Evolutionary conservation across 2,888 invertebrate species (phyloP).

Genomic region (Campaea margaritaria): DNA sequence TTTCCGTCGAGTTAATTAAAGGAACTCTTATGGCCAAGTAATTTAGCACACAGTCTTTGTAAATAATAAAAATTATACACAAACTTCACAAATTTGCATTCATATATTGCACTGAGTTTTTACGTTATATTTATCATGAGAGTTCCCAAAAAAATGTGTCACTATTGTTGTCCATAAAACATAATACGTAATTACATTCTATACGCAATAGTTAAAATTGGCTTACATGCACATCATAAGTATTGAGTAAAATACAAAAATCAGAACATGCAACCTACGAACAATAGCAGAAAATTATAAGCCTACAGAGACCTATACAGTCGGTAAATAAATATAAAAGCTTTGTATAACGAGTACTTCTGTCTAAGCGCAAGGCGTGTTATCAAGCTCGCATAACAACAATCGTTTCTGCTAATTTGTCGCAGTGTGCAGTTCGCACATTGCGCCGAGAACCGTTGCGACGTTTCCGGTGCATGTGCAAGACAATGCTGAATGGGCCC

Average conservation of each 20-base stretch:
- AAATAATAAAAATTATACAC: no score
- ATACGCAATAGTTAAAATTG: no score
- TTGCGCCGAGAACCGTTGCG: constrained; percentile 46
- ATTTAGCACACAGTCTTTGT: no score
- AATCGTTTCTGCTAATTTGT: constrained; percentile 76
- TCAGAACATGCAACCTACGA: not conserved
- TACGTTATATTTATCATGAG: not conserved
- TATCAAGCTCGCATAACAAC: constrained; percentile 32
- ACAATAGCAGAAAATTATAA: constrained; percentile 4
- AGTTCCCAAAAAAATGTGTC: no score
- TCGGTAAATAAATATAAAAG: constrained; percentile 13
- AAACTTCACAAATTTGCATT: no score
- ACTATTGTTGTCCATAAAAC: no score
- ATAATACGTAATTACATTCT: not conserved
- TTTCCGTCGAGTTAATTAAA: constrained; percentile 3
- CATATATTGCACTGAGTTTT: not conserved
- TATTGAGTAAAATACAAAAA: not conserved
- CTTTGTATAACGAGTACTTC: not conserved
- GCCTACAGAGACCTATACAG: not conserved
- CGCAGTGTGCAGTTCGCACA: constrained; percentile 49
- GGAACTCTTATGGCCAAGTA: not conserved
- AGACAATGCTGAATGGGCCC: constrained; percentile 82
- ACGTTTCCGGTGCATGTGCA: constrained; percentile 81
- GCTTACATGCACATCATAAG: not conserved
- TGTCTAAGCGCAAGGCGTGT: constrained; percentile 9